Evolutionary conservation across 1,140 invertebrate species (phyloP).

Genomic region (Caenorhabditis remanei): DNA sequence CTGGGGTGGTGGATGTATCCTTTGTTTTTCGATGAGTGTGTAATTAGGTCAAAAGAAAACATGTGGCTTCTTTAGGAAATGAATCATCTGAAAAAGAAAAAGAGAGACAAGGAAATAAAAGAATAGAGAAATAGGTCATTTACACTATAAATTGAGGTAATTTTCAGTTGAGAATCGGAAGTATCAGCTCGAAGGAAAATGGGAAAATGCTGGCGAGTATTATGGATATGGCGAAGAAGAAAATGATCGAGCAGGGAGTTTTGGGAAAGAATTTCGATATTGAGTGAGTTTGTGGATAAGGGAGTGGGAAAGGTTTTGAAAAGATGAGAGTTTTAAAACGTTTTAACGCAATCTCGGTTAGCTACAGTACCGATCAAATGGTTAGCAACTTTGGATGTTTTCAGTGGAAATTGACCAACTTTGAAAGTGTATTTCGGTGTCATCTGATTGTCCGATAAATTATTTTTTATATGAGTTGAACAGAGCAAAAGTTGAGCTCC

Average conservation of each 20-base stretch:
- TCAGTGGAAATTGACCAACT: no score
- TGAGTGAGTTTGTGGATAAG: conserved; percentile 66
- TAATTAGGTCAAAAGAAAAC: conserved; percentile 1
- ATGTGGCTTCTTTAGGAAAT: neutral
- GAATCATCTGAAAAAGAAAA: neutral
- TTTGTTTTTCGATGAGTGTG: neutral
- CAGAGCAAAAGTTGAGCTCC: no score
- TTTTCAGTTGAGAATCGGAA: conserved; percentile 50
- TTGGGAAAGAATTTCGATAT: conserved; percentile 74
- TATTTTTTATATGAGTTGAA: no score
- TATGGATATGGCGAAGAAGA: conserved; percentile 72
- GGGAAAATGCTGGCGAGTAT: conserved; percentile 58
- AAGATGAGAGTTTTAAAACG: no score
- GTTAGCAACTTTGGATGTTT: no score
- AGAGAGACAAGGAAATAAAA: neutral
- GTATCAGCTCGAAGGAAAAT: conserved; percentile 30
- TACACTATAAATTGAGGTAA: conserved; percentile 37
- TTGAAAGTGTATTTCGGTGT: no score
- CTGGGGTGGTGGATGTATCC: neutral
- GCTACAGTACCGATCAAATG: no score
- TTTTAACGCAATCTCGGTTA: no score
- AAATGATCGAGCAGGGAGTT: conserved; percentile 73
- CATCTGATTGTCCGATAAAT: no score
- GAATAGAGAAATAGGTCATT: neutral
- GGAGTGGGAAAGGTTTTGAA: no score